phyloP scores from a whole-genome alignment of 1,140 invertebrate species.

The Drosophila obscura region DNA sequence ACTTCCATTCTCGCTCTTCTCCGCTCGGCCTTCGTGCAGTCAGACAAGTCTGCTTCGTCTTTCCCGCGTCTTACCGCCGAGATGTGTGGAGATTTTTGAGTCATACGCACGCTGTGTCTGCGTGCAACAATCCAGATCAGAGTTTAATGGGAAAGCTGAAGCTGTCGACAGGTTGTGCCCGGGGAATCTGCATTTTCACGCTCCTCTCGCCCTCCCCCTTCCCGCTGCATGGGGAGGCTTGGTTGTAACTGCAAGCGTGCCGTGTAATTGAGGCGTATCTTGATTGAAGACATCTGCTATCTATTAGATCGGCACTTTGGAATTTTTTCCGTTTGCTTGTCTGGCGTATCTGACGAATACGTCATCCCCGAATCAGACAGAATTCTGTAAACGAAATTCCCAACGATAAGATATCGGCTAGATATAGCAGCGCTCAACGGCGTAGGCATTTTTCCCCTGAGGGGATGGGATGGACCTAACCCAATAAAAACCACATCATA shows the following conservation, averaged over 20 bases:
- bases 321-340: slow-evolving; percentile 33
- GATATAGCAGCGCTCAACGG: slow-evolving; percentile 19
- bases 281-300: slow-evolving; percentile 46
- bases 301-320: slow-evolving; percentile 40
- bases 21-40: slow-evolving; percentile 39
- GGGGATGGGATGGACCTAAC: slow-evolving; percentile 28
- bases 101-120: slow-evolving; percentile 58
- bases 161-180: too few species aligned
- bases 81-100: slow-evolving; percentile 33
- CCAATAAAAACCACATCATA: slow-evolving; percentile 33
- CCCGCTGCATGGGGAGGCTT: too few species aligned
- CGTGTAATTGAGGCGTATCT: slow-evolving; percentile 22
- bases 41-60: slow-evolving; percentile 28
- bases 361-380: slow-evolving; percentile 42
- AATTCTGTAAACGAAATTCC: slow-evolving; percentile 33
- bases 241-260: slow-evolving; percentile 8
- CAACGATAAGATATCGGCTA: slow-evolving; percentile 54
- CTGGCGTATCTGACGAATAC: slow-evolving; percentile 30
- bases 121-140: slow-evolving; percentile 20
- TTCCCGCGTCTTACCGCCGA: background rate
- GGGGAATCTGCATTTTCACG: too few species aligned
- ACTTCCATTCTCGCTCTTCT: background rate
- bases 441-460: background rate
- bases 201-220: too few species aligned
- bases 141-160: slow-evolving; percentile 12